phyloP scores from a whole-genome alignment of 2,797 vertebrate genomes.

The Yasuhikotakia modesta region DNA sequence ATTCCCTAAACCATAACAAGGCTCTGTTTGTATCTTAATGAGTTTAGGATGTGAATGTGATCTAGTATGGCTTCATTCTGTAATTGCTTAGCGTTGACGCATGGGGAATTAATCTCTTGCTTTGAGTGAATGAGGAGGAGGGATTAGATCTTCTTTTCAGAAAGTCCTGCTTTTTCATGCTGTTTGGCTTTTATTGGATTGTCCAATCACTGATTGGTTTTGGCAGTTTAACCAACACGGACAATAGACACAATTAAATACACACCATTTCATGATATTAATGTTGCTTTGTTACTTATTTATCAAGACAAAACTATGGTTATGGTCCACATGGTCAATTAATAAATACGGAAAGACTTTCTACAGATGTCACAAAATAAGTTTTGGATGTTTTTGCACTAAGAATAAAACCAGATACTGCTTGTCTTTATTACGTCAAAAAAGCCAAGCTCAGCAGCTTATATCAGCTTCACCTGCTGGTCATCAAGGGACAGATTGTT shows the following conservation, averaged over 20 bases:
- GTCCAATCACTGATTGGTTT: background rate
- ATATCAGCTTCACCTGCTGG: background rate
- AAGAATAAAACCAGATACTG: slow-evolving; percentile 10
- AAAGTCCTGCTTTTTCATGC: slow-evolving; percentile 2
- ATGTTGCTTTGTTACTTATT: background rate
- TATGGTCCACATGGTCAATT: background rate
- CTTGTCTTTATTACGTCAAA: slow-evolving; percentile 2
- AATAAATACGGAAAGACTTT: background rate
- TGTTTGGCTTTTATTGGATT: slow-evolving; percentile 3
- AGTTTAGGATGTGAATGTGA: background rate
- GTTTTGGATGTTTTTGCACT: background rate
- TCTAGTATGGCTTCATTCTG: slow-evolving; percentile 1
- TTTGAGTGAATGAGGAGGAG: slow-evolving; percentile 10
- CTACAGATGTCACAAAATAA: background rate
- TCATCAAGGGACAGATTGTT: slow-evolving; percentile 15
- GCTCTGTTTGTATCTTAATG: background rate
- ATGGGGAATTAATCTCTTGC: slow-evolving; percentile 20
- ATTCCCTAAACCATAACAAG: background rate
- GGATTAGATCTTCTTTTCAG: background rate
- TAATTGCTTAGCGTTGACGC: slow-evolving; percentile 11
- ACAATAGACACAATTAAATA: background rate
- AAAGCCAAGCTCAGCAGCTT: slow-evolving; percentile 35
- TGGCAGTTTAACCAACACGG: background rate
- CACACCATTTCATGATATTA: background rate
- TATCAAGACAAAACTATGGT: too few species aligned